Base-by-base conservation (phyloP, 2,113 vertebrate genomes). In the Podarcis raffonei region DNA sequence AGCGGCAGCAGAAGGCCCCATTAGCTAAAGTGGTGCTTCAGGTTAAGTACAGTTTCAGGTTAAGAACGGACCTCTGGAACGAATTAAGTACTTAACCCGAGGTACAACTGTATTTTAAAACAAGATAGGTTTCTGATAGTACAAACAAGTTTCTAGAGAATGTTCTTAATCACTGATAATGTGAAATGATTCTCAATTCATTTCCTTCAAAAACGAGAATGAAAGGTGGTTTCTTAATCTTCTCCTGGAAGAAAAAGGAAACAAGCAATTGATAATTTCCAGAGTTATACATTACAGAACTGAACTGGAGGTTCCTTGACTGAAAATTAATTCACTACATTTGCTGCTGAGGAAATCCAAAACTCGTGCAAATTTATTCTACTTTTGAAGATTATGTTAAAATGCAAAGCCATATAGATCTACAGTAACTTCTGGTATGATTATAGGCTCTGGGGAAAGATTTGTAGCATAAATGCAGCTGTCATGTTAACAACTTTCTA, bases 401-500 rank as follows among this genome's bases (percentile, higher is more conserved):
- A 74, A 87, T 30, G 48, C 30, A 86, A 87, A 78, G 62, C 18
- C 18, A 25, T 68, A 76, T 16, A 86, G 20, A n/a, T 77, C 27
- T 0, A 2, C 65, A 86, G 72, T 0, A 81, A 75, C 0, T 0
- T 84, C 37, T 87, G 81, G 35, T 89, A 88, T 32, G 71, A 68
- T 87, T 89, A 84, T 68, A 91, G 86, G 42, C 91, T 92, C 74
- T 85, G 83, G 72, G 90, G 91, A 69, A 68, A 92, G 74, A 90
- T 8, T 1, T 2, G 89, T 87, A 93, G 75, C 0, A 0, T 65
- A 87, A 94, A 84, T 85, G 39, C 20, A 92, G 81, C n/a, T 92
- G 90, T 89, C 83, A 92, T 95, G 92, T 93, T 92, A 94, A 95
- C 95, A 95, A 91, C 89, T 93, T 76, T 92, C 88, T 92, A 90